Evolutionary conservation across 2,797 vertebrate species (phyloP), one percentile per base, ranked within the genome.

Genomic region (Capromys pilorides): DNA sequence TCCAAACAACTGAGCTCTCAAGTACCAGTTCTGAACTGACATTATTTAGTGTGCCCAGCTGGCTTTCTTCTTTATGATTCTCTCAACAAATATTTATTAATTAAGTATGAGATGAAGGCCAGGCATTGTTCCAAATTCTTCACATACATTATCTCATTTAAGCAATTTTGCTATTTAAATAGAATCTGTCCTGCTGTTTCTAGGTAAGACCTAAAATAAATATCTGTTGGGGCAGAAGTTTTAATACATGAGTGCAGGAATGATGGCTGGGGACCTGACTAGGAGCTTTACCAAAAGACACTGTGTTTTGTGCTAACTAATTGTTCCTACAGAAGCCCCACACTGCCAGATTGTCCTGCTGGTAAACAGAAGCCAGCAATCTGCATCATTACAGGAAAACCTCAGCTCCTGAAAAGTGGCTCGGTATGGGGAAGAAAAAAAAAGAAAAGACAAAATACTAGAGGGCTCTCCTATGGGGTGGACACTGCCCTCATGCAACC

Each of bases 1-100:
- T 49, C 26, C 9, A 77, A 64, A 24, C 28, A 45, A 82, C 36
- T 1, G 19, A 85, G 39, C 59, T 2, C 28, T 88, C 66, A 41
- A 24, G 2, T 33, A 18, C 16, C 41, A 61, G 2, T 49, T 88
- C 87, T 59, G 45, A 90, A 36, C 28, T 33, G 28, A 11, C 36
- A 45, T 78, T 57, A 19, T 61, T 89, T 79, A 69, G 57, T 64
- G 51, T 59, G 51, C 33, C 33, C 73, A 82, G 24, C 7, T 94
- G 83, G 6, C 11, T 31, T 59, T 41, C 57, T 14, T 41, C 73
- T 79, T 93, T 62, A 90, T 75, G n/a, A 79, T 66, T 90, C 28
- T 45, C 67, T 88, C 45, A 73, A 87, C n/a, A 78, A 86, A 88
- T 39, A 86, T 49, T 71, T 82, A 83, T 51, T 91, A 77, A 92